phyloP scores from a whole-genome alignment of 2,113 vertebrate genomes.

The Amblyopsis rosae region DNA sequence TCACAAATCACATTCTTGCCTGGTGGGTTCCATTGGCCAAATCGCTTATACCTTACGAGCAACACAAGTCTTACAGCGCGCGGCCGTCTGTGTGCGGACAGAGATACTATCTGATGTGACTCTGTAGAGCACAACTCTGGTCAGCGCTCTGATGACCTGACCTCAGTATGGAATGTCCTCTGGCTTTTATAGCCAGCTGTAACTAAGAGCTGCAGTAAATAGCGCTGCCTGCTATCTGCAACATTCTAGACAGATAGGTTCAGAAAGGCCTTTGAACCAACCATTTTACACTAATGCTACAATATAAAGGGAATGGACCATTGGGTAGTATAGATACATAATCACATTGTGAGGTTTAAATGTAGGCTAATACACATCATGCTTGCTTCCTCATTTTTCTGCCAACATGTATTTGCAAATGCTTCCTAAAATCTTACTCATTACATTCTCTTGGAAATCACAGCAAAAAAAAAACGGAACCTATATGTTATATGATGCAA shows the following conservation, averaged over 20 bases:
- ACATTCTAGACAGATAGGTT: slow-evolving; percentile 4
- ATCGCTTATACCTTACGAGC: background rate
- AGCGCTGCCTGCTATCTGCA: slow-evolving; percentile 21
- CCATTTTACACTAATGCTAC: background rate
- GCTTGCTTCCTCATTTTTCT: background rate
- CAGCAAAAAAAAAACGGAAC: slow-evolving; percentile 4
- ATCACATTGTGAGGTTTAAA: background rate
- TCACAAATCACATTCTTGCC: background rate
- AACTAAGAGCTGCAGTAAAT: slow-evolving; percentile 49
- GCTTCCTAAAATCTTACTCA: background rate
- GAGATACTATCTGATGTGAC: slow-evolving; percentile 26
- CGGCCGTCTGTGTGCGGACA: slow-evolving; percentile 7
- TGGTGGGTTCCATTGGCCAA: background rate
- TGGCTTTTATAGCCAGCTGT: slow-evolving; percentile 61
- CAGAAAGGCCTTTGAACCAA: background rate
- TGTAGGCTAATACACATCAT: too few relatives aligned
- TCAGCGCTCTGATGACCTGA: slow-evolving; percentile 52
- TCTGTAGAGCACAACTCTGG: slow-evolving; percentile 14
- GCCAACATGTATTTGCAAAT: background rate
- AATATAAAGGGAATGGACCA: background rate
- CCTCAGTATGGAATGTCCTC: slow-evolving; percentile 60
- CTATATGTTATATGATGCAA: slow-evolving; percentile 15
- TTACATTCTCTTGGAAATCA: background rate
- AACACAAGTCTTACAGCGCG: background rate
- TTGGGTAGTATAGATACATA: background rate